These are phyloP conservation scores for Pogonocherus hispidulus DNA, from an alignment of 2,888 invertebrate genomes.

Conservation along the genomic window DNA sequence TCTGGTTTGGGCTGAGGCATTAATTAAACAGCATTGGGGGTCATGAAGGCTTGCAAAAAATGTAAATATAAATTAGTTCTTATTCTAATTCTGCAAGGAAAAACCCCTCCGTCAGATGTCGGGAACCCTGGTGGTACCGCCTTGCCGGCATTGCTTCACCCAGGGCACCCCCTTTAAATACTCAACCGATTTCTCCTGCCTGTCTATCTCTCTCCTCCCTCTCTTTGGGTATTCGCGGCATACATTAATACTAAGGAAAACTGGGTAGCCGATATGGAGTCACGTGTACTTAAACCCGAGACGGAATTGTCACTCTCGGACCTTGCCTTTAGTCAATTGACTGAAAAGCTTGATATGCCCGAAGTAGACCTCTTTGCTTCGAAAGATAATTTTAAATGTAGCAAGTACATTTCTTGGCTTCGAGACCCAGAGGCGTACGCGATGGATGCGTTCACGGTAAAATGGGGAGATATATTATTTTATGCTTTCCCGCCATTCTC, in stretches of 20 bases:
- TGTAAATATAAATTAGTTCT: too few relatives aligned
- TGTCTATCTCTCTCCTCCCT: too few relatives aligned
- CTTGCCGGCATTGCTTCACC: too few relatives aligned
- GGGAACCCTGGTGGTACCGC: too few relatives aligned
- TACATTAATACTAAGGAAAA: slow-evolving; percentile 11
- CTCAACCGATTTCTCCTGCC: too few relatives aligned
- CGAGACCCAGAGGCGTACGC: slow-evolving; percentile 45
- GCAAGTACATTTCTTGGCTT: slow-evolving; percentile 52
- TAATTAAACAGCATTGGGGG: too few relatives aligned
- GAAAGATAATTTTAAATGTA: slow-evolving; percentile 51
- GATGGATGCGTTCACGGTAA: slow-evolving; percentile 53
- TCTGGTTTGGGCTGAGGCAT: too few relatives aligned
- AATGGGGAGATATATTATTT: slow-evolving; percentile 24
- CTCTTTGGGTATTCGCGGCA: slow-evolving; percentile 14
- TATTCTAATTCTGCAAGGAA: too few relatives aligned
- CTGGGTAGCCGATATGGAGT: slow-evolving; percentile 11
- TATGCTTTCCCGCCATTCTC: slow-evolving; percentile 1
- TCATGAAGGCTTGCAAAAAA: too few relatives aligned
- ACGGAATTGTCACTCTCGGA: slow-evolving; percentile 15
- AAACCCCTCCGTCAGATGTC: too few relatives aligned
- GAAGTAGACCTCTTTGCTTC: slow-evolving; percentile 54
- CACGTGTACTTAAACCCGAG: neutral
- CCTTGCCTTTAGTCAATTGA: neutral
- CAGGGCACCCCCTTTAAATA: too few relatives aligned
- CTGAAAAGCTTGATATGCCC: slow-evolving; percentile 18